Base-by-base conservation (phyloP, 1,140 invertebrate species). In the Cherax destructor region DNA sequence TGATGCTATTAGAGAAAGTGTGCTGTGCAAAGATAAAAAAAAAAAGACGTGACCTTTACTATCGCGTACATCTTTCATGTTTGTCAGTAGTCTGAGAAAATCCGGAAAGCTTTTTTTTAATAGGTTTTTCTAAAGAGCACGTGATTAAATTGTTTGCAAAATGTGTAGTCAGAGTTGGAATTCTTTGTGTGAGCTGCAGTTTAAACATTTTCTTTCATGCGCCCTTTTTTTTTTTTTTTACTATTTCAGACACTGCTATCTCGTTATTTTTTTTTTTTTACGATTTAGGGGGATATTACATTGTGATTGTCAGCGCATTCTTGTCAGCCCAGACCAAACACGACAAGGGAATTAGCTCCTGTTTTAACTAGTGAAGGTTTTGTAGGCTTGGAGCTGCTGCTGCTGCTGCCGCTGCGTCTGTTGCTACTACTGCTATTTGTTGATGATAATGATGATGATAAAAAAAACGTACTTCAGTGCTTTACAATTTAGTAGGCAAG, bases 61-160 rank as follows among this genome's bases (percentile, higher is more conserved):
- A 5, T 69, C 61, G 5, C 11, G 7, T 5, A 69, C 5, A 18
- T n/a, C 61, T 69, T n/a, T 69, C 61, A 16, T 69, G 61, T 69
- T 69, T 10, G 61, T 21, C 61, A 41, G 30, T 41, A 41, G 2
- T 41, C 30, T 41, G 30, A 41, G 30, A 41, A 41, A 41, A 41
- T 41, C 30, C 30, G 30, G 30, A 41, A 41, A 41, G 30, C 30
- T 41, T 2, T 41, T 41, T 41, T 41, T 41, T 41, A 69, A n/a
- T 69, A 56, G 7, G 52, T 7, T 5, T 69, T 18, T 16, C n/a
- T 69, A 6, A 69, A 30, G 69, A 6, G n/a, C 69, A 30, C 5
- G 69, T 24, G n/a, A 74, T 74, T 74, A 74, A 74, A 74, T 74
- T 74, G 69, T 74, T 13, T 74, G 11, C 69, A 74, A 24, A 74